A percentile compares a stretch with the other conserved stretches of the same genome.
Conservation (phyloP, 2,888 invertebrate genomes). For the Crioceris asparagi region DNA sequence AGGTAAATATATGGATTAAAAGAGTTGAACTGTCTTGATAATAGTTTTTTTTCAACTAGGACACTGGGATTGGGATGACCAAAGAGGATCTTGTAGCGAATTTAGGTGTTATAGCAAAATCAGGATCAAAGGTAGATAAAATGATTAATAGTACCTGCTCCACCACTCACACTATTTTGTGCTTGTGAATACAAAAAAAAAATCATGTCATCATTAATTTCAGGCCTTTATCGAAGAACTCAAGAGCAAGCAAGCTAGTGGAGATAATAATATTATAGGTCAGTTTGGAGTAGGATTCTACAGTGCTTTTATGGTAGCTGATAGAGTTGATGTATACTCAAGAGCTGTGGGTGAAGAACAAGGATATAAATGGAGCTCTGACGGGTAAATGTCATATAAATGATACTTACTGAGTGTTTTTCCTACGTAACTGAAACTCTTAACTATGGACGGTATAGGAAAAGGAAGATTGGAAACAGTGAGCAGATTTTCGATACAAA, state of each 20-base stretch:
- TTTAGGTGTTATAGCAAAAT: conserved; percentile 90
- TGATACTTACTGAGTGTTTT: not conserved
- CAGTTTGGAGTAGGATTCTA: conserved; percentile 99
- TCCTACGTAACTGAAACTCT: too few relatives aligned
- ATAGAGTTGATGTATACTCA: conserved; percentile 87
- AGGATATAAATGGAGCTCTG: conserved; percentile 81
- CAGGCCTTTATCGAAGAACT: conserved; percentile 78
- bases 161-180: too few relatives aligned
- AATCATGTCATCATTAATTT: too few relatives aligned
- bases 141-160: not conserved
- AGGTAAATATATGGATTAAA: conserved; percentile 45
- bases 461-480: too few relatives aligned
- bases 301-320: conserved; percentile 95
- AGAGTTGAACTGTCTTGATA: too few relatives aligned
- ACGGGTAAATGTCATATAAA: conserved; percentile 53
- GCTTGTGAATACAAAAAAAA: conserved; percentile 3
- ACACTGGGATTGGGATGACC: conserved; percentile 92
- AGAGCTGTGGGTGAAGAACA: conserved; percentile 56
- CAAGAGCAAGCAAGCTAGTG: conserved; percentile 50
- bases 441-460: too few relatives aligned
- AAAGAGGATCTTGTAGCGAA: conserved; percentile 83
- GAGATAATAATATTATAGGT: conserved; percentile 74
- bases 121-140: conserved; percentile 71
- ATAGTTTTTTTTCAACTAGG: too few relatives aligned
- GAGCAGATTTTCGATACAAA: too few relatives aligned